These are phyloP conservation scores for Aphrophora alni DNA, from an alignment of 2,888 invertebrate genomes.

Conservation along the genomic window DNA sequence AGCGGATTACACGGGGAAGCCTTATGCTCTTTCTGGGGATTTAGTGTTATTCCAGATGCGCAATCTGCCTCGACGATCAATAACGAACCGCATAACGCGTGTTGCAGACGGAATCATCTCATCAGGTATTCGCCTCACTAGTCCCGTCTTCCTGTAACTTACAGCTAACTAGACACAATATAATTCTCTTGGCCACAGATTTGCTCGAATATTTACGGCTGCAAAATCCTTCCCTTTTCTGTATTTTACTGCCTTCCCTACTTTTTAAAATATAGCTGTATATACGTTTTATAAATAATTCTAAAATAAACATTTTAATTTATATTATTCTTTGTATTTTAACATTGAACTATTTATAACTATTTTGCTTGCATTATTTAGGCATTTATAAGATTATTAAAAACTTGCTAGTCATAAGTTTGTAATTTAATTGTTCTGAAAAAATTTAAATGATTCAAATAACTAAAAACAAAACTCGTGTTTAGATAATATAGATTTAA, in stretches of 20 bases:
- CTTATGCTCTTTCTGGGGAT: not conserved
- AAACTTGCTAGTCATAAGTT: too few relatives aligned
- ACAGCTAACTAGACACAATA: not conserved
- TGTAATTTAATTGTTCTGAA: too few relatives aligned
- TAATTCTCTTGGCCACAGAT: not conserved
- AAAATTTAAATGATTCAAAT: too few relatives aligned
- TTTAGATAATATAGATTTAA: too few relatives aligned
- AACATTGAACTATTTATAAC: too few relatives aligned
- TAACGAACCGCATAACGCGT: not conserved
- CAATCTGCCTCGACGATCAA: not conserved
- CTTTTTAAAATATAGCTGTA: too few relatives aligned
- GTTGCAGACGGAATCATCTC: not conserved
- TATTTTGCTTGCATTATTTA: too few relatives aligned
- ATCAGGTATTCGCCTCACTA: slow-evolving; percentile 1
- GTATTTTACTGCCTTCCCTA: not conserved
- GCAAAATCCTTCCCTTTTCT: not conserved
- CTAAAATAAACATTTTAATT: too few relatives aligned
- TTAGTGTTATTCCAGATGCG: not conserved
- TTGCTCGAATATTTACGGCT: not conserved
- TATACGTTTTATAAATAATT: too few relatives aligned
- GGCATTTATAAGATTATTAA: too few relatives aligned
- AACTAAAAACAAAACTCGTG: too few relatives aligned
- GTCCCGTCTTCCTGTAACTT: not conserved
- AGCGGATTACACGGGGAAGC: not conserved
- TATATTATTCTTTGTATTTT: too few relatives aligned